phyloP scores from a whole-genome alignment of 1,140 invertebrate species.

The Neomicropteryx cornuta region DNA sequence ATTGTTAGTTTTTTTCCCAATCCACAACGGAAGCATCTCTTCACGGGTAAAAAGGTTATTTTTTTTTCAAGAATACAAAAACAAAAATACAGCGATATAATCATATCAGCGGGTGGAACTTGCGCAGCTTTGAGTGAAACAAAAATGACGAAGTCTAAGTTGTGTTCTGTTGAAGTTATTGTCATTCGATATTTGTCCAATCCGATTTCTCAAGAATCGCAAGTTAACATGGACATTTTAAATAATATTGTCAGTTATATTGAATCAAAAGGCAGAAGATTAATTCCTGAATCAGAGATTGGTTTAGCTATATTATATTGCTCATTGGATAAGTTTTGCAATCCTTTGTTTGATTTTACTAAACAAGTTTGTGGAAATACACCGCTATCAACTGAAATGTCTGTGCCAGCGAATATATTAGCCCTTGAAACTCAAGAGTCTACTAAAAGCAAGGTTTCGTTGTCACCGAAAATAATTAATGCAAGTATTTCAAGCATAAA shows the following conservation, averaged over 20 bases:
- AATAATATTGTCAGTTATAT: constrained; percentile 33
- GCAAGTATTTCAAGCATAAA: too few relatives aligned
- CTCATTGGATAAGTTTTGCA: constrained; percentile 51
- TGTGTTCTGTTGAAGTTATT: constrained; percentile 32
- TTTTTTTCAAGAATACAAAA: constrained; percentile 48
- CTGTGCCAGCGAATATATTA: constrained; percentile 1
- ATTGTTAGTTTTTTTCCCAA: constrained; percentile 42
- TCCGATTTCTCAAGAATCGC: constrained; percentile 30
- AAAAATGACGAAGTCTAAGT: constrained; percentile 33
- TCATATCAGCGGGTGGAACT: constrained; percentile 28
- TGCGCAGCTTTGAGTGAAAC: constrained; percentile 32
- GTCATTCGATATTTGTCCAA: constrained; percentile 38
- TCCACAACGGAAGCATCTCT: constrained; percentile 38
- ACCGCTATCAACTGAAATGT: background rate
- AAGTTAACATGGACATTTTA: constrained; percentile 31
- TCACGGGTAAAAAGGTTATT: constrained; percentile 46
- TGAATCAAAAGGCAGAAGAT: constrained; percentile 37
- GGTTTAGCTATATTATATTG: constrained; percentile 51
- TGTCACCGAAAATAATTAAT: background rate
- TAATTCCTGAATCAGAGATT: constrained; percentile 54
- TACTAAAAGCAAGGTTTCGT: background rate
- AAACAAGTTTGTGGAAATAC: constrained; percentile 19
- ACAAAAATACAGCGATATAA: constrained; percentile 38
- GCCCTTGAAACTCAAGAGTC: constrained; percentile 11
- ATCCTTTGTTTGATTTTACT: constrained; percentile 41